Conservation (phyloP, 1,140 invertebrate genomes). For the Augochlora pura region DNA sequence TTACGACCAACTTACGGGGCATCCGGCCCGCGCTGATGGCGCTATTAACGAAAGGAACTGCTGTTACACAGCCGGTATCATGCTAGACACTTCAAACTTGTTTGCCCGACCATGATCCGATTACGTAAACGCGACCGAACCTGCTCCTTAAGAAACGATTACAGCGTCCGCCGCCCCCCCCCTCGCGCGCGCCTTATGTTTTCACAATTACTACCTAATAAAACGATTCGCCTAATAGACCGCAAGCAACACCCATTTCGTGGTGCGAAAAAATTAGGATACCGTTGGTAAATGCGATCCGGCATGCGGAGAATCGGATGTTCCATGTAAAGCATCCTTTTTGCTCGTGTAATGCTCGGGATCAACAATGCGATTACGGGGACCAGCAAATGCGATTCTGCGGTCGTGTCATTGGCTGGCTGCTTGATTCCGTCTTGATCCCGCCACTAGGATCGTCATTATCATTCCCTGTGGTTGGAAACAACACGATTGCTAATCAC, state of each 20-base stretch:
- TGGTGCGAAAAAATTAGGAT: neutral
- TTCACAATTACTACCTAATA: neutral
- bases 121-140: slow-evolving; percentile 33
- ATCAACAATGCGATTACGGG: too few species aligned
- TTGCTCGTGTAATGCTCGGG: too few species aligned
- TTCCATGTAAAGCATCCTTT: too few species aligned
- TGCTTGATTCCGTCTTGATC: too few species aligned
- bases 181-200: neutral
- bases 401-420: too few species aligned
- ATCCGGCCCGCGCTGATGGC: slow-evolving; percentile 49
- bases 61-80: slow-evolving; percentile 38
- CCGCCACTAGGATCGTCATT: too few species aligned
- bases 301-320: too few species aligned
- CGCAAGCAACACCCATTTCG: neutral
- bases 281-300: neutral
- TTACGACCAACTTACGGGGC: slow-evolving; percentile 31
- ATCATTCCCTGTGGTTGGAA: too few species aligned
- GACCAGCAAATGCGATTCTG: too few species aligned
- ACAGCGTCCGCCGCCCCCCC: neutral
- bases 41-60: slow-evolving; percentile 50
- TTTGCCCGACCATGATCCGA: slow-evolving; percentile 19
- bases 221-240: neutral
- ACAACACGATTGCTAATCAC: too few species aligned
- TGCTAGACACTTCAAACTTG: neutral
- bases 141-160: slow-evolving; percentile 10